Evolutionary conservation across 1,140 invertebrate genomes (phyloP).

Genomic region (Drosophila carrolli): DNA sequence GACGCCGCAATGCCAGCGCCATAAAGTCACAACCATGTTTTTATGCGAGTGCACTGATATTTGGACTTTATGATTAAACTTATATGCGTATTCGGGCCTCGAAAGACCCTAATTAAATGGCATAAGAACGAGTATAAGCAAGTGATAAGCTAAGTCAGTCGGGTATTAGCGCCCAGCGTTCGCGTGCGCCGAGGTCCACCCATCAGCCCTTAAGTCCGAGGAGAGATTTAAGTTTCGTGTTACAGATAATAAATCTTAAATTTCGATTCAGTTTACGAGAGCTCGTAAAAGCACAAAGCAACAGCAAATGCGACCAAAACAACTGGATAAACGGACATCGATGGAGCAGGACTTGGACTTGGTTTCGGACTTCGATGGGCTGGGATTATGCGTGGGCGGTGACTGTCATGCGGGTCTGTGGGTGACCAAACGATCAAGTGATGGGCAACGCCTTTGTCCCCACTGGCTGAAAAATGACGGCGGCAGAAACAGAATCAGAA

Average conservation of each 20-base stretch:
- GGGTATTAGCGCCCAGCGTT: conserved; percentile 12
- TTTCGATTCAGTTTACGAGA: conserved; percentile 72
- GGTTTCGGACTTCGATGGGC: conserved; percentile 1
- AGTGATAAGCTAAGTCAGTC: conserved; percentile 59
- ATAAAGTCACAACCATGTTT: conserved; percentile 56
- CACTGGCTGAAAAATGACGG: conserved; percentile 62
- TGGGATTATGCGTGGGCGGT: conserved; percentile 23
- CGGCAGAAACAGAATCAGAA: conserved; percentile 19
- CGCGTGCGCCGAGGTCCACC: conserved; percentile 4
- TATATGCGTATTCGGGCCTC: conserved; percentile 25
- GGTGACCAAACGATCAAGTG: conserved; percentile 54
- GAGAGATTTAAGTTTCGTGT: conserved; percentile 66
- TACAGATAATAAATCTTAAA: conserved; percentile 80
- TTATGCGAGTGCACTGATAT: conserved; percentile 27
- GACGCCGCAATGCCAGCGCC: conserved; percentile 48
- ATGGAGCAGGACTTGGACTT: conserved; percentile 12
- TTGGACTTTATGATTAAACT: conserved; percentile 46
- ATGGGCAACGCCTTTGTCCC: conserved; percentile 41
- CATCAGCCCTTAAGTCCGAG: conserved; percentile 16
- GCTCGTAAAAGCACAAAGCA: conserved; percentile 71
- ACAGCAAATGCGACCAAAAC: conserved; percentile 21
- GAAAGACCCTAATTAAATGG: conserved; percentile 71
- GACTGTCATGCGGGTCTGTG: conserved; percentile 27
- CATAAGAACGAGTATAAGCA: conserved; percentile 54
- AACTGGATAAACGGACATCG: conserved; percentile 37